Percentiles rank a stretch among this genome's conserved stretches.
Conservation (phyloP, 2,888 invertebrate species). For the Conistra vaccinii region DNA sequence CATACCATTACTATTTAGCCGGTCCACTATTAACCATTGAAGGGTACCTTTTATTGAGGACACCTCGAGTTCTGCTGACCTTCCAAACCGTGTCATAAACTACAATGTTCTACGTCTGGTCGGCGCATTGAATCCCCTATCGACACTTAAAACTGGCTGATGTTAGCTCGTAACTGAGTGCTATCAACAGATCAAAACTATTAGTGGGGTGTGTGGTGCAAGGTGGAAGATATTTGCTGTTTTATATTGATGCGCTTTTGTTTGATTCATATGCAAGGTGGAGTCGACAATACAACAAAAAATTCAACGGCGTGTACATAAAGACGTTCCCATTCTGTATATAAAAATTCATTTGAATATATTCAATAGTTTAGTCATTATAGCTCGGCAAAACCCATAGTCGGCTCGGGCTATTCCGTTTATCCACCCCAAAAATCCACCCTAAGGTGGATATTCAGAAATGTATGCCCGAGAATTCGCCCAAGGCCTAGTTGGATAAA, state of each 20-base stretch:
- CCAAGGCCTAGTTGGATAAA: too few species aligned
- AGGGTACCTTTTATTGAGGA: conserved; percentile 26
- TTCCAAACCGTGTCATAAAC: conserved; percentile 28
- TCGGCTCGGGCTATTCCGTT: too few species aligned
- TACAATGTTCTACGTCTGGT: conserved; percentile 33
- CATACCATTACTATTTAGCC: conserved; percentile 22
- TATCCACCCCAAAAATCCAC: too few species aligned
- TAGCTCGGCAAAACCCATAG: too few species aligned
- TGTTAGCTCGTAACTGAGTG: conserved; percentile 32
- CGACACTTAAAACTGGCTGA: conserved; percentile 56
- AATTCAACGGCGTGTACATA: too few species aligned
- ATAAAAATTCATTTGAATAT: too few species aligned
- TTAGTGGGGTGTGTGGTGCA: conserved; percentile 41
- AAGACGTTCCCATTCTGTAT: too few species aligned
- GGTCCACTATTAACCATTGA: conserved; percentile 25
- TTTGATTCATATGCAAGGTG: too few species aligned
- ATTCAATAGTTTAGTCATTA: too few species aligned
- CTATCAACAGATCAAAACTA: conserved; percentile 63
- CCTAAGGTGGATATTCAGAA: too few species aligned
- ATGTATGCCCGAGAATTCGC: too few species aligned
- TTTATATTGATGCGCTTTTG: not conserved
- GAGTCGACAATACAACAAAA: too few species aligned
- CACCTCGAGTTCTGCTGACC: conserved; percentile 23
- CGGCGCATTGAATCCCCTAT: conserved; percentile 29
- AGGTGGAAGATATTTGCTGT: conserved; percentile 3